Evolutionary conservation across 2,888 invertebrate genomes (phyloP).

Genomic region (Hirtodrosophila confusa): DNA sequence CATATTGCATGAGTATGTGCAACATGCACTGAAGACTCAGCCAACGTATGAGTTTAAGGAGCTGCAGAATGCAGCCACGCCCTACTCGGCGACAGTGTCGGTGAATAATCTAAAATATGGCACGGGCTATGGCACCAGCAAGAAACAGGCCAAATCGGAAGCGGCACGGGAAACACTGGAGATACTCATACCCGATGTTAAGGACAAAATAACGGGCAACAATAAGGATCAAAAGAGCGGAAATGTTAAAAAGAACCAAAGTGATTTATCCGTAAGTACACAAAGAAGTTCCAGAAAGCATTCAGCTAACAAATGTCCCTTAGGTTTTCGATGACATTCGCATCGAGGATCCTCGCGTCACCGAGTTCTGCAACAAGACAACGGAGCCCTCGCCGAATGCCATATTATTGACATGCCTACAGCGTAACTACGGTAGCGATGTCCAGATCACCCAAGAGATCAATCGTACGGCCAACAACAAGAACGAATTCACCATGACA

Average conservation of each 20-base stretch:
- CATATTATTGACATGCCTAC: constrained; percentile 95
- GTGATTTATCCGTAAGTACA: constrained; percentile 85
- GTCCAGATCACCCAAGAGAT: constrained; percentile 94
- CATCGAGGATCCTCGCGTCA: constrained; percentile 96
- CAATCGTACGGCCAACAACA: constrained; percentile 94
- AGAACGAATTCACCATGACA: constrained; percentile 96
- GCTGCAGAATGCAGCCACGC: constrained; percentile 96
- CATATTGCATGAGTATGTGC: constrained; percentile 98
- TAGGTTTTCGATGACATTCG: constrained; percentile 96
- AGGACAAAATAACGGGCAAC: constrained; percentile 90
- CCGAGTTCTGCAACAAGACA: constrained; percentile 97
- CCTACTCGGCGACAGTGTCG: constrained; percentile 96
- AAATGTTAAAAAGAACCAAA: constrained; percentile 82
- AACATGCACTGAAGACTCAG: constrained; percentile 96
- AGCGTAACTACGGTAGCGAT: constrained; percentile 96
- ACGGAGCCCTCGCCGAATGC: constrained; percentile 98
- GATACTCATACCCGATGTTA: constrained; percentile 96
- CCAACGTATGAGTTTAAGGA: constrained; percentile 97
- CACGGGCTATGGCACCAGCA: constrained; percentile 96
- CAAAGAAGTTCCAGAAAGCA: neutral
- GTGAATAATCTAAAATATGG: constrained; percentile 97
- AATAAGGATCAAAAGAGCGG: constrained; percentile 70
- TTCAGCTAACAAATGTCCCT: neutral
- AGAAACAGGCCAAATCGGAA: constrained; percentile 97
- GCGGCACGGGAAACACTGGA: constrained; percentile 95